Evolutionary conservation across 2,113 vertebrate genomes (phyloP).

Genomic region (Otus sunia): DNA sequence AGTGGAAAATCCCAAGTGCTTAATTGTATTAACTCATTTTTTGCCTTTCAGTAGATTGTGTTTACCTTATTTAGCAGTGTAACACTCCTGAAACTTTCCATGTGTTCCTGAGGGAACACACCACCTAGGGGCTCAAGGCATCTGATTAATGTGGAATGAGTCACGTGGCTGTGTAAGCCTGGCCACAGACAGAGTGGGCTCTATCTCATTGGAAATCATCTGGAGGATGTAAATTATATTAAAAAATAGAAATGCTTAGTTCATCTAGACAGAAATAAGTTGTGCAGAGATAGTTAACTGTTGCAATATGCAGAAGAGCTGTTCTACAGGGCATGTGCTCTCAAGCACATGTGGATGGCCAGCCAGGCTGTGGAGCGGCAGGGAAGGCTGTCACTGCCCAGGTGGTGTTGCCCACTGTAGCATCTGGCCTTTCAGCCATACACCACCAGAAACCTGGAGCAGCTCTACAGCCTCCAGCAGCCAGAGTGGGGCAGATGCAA

Average conservation of each 20-base stretch:
- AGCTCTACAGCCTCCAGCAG: neutral
- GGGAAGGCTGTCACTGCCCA: neutral
- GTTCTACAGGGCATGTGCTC: neutral
- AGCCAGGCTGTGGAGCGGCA: neutral
- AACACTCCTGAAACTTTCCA: neutral
- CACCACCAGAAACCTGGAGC: neutral
- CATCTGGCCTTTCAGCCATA: neutral
- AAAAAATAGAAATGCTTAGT: neutral
- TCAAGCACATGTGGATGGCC: neutral
- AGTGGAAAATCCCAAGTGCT: neutral
- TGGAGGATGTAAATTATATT: neutral
- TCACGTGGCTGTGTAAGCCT: neutral
- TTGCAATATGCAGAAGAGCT: neutral
- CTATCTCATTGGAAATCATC: neutral
- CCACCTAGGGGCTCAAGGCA: neutral
- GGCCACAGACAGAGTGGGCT: accelerated
- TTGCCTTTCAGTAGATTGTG: neutral
- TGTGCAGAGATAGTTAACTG: neutral
- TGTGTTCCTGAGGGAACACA: neutral
- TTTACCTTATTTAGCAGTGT: neutral
- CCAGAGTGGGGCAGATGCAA: neutral
- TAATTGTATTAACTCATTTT: neutral
- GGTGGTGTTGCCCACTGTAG: neutral
- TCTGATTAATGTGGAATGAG: neutral
- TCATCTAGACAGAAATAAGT: neutral